Evolutionary conservation across 2,888 invertebrate species (phyloP), one percentile per base, ranked within the genome.

Genomic region (Dolichomitus sp.): DNA sequence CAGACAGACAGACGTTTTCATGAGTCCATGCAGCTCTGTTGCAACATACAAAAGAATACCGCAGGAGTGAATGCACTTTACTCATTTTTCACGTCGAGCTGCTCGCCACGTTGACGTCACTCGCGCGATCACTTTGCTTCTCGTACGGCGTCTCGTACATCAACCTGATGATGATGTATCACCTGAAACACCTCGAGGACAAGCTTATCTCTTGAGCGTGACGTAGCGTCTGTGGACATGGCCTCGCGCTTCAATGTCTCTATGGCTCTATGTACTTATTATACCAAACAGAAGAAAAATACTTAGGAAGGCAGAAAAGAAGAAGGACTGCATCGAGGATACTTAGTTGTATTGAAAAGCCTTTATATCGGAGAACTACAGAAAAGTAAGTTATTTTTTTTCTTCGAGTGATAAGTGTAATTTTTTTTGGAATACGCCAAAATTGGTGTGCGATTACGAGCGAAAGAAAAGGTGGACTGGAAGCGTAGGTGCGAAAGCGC

Each of bases 81-180:
- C 54, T 78, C 74, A 82, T 82, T 82, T 82, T 82, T 82, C 82
- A 79, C 69, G 63, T 23, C 61, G 50, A 14, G 50, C 23, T 23
- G 23, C 33, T 63, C 59, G 61, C 50, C 50, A 17, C 65, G 63
- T 45, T 61, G 69, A 78, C 57, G 69, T 69, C 76, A 78, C 68
- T 69, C 37, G 63, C 30, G n/a, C 57, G 78, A 82, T 82, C 78
- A 74, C 69, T 76, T 76, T 59, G 54, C 59, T 68, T 77, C 78
- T 68, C 69, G 65, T 63, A 65, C 66, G 40, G 61, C 70, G 69
- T 50, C 65, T 70, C 59, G 70, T 72, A 75, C 75, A 80, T 75
- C 75, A 77, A 77, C 33, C 82, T 80, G 74, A 73, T 74, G 77
- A 80, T 73, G 80, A 80, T 78, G 66, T 76, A 80, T 80, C 72